phyloP scores from a whole-genome alignment of 1,140 invertebrate species.

The Drosophila tani region DNA sequence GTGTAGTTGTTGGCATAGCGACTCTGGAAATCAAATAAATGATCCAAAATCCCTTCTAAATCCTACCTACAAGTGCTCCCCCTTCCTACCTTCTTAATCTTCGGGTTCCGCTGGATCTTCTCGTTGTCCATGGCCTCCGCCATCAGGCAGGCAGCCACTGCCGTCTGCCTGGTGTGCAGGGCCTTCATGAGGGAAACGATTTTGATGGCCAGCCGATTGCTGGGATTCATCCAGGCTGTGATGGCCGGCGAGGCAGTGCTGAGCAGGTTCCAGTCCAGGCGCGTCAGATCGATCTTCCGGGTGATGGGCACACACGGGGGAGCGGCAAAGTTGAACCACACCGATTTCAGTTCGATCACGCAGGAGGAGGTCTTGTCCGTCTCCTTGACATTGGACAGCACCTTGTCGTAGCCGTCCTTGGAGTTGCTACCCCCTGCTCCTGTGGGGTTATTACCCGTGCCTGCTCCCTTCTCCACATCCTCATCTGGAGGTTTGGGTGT shows the following conservation, averaged over 20 bases:
- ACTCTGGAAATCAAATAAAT: slow-evolving; percentile 87
- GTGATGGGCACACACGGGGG: slow-evolving; percentile 97
- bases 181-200: slow-evolving; percentile 92
- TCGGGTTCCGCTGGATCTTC: slow-evolving; percentile 82
- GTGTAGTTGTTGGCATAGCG: slow-evolving; percentile 94
- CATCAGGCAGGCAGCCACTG: slow-evolving; percentile 97
- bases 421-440: not conserved
- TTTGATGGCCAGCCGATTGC: slow-evolving; percentile 93
- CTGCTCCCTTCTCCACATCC: slow-evolving; percentile 73
- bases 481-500: slow-evolving; percentile 68
- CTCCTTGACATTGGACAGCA: slow-evolving; percentile 75
- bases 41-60: not conserved
- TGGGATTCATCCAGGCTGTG: slow-evolving; percentile 98
- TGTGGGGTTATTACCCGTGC: too few relatives aligned
- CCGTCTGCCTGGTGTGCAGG: slow-evolving; percentile 91
- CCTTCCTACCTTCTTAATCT: slow-evolving; percentile 76
- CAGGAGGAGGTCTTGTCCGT: slow-evolving; percentile 89
- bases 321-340: slow-evolving; percentile 99
- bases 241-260: slow-evolving; percentile 98
- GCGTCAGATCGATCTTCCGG: slow-evolving; percentile 97
- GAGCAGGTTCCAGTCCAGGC: slow-evolving; percentile 97
- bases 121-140: slow-evolving; percentile 94
- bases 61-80: not conserved
- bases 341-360: slow-evolving; percentile 93
- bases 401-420: slow-evolving; percentile 76